Evolutionary conservation across 2,113 vertebrate genomes (phyloP).

Genomic region (Sisor rabdophorus): DNA sequence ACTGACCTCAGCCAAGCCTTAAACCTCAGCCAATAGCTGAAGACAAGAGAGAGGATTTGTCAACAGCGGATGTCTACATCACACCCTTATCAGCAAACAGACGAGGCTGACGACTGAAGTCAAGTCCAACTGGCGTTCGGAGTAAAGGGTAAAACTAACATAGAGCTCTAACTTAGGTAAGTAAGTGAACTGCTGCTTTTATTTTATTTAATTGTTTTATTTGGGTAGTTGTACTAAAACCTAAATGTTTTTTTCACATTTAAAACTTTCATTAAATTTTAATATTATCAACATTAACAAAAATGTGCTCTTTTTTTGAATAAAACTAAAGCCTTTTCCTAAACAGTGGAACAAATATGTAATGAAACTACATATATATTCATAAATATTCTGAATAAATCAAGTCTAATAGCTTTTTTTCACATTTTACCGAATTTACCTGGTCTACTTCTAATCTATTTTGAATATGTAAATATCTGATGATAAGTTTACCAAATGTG

Average conservation of each 20-base stretch:
- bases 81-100: slow-evolving; percentile 38
- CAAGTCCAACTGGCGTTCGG: slow-evolving; percentile 19
- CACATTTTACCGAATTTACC: too few relatives aligned
- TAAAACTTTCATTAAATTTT: not conserved
- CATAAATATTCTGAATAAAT: too few relatives aligned
- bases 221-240: not conserved
- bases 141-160: not conserved
- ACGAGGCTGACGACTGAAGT: not conserved
- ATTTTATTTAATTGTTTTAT: not conserved
- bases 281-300: not conserved
- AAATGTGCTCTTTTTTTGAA: not conserved
- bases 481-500: too few relatives aligned
- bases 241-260: not conserved
- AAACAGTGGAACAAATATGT: too few relatives aligned
- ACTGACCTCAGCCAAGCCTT: slow-evolving; percentile 1
- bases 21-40: not conserved
- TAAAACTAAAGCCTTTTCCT: not conserved
- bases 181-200: slow-evolving; percentile 2
- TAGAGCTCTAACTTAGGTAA: not conserved
- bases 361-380: too few relatives aligned
- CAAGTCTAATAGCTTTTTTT: too few relatives aligned
- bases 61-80: slow-evolving; percentile 18
- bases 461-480: too few relatives aligned
- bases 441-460: too few relatives aligned
- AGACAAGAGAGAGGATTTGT: slow-evolving; percentile 19